These are phyloP conservation scores for Coleophora deauratella DNA, from an alignment of 2,888 invertebrate species.

Conservation along the genomic window DNA sequence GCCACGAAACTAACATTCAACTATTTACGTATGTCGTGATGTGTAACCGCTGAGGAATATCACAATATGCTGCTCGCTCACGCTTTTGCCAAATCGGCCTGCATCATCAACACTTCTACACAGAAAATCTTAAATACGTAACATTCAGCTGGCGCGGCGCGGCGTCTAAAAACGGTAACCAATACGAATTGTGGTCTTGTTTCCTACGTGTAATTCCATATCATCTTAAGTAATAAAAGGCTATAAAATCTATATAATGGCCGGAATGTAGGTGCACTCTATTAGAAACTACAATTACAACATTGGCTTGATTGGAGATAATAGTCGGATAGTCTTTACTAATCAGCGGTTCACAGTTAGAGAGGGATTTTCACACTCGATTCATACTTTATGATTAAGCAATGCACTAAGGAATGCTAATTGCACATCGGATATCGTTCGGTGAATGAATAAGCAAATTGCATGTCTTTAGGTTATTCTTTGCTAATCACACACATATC, in stretches of 20 bases:
- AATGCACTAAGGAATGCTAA: no score
- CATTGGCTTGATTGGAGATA: slow-evolving; percentile 29
- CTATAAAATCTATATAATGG: slow-evolving; percentile 4
- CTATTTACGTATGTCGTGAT: no score
- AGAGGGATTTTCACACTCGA: slow-evolving; percentile 19
- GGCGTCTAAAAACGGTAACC: neutral
- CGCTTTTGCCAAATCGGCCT: no score
- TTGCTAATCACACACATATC: no score
- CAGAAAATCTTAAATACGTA: neutral
- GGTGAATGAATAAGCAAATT: no score
- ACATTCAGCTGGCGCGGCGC: no score
- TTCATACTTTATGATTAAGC: slow-evolving; percentile 2
- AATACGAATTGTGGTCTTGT: neutral
- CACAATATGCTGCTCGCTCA: neutral
- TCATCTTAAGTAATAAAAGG: slow-evolving; percentile 4
- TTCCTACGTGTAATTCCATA: neutral
- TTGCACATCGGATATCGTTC: no score
- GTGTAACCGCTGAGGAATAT: neutral
- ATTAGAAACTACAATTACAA: slow-evolving; percentile 22
- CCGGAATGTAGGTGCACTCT: slow-evolving; percentile 14
- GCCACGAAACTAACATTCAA: no score
- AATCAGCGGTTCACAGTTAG: slow-evolving; percentile 20
- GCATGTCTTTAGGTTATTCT: no score
- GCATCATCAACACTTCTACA: no score
- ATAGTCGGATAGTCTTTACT: slow-evolving; percentile 25